These are phyloP conservation scores for Aldabrachelys gigantea DNA, from an alignment of 2,113 vertebrate species.

Conservation along the genomic window DNA sequence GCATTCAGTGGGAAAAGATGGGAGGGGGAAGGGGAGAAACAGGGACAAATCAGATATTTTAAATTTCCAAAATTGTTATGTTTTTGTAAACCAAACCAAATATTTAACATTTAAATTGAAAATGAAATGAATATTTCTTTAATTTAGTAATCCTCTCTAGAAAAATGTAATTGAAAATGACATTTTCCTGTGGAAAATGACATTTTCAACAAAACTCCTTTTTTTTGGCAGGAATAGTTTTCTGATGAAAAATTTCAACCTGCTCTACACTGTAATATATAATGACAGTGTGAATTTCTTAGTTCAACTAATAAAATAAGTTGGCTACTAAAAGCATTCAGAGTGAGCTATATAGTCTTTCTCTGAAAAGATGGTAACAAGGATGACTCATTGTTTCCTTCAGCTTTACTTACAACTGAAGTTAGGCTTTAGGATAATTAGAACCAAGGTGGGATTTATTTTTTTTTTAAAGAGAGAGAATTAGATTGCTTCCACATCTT, in stretches of 20 bases:
- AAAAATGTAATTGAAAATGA: neutral
- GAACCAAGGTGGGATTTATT: fast-evolving
- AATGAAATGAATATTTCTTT: neutral
- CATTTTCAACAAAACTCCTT: fast-evolving
- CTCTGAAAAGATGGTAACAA: neutral
- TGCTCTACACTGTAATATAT: neutral
- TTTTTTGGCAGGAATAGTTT: neutral
- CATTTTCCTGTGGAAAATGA: fast-evolving
- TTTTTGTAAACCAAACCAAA: neutral
- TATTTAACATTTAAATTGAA: neutral
- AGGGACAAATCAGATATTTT: neutral
- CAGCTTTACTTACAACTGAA: neutral
- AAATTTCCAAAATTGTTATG: neutral
- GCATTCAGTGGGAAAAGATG: neutral
- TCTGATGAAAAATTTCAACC: neutral
- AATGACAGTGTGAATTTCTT: neutral
- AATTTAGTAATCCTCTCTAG: neutral
- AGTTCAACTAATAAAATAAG: neutral
- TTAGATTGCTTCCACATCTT: neutral
- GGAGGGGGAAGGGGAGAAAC: neutral
- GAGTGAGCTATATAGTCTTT: neutral
- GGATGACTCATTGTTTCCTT: neutral
- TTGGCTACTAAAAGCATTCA: neutral
- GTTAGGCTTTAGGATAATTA: neutral
- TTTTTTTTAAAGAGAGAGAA: neutral